These are phyloP conservation scores for Ariopsis seemanni DNA, from an alignment of 2,113 vertebrate species.

Conservation along the genomic window DNA sequence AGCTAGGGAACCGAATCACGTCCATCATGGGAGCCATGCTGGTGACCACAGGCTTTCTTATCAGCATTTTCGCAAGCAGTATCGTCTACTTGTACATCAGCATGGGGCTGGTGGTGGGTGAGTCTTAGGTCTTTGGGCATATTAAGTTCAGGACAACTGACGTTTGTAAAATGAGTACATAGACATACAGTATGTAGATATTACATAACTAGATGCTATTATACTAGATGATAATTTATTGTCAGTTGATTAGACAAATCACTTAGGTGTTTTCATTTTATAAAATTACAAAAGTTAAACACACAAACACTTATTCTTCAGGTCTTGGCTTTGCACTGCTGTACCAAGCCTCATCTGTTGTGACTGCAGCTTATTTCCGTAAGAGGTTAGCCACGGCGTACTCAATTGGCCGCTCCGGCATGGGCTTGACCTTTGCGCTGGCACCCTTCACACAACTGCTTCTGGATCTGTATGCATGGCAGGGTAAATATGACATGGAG, in stretches of 20 bases:
- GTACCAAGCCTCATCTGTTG: slow-evolving; percentile 83
- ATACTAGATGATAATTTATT: not conserved
- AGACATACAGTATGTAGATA: not conserved
- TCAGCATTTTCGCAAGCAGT: slow-evolving; percentile 82
- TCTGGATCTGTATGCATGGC: slow-evolving; percentile 84
- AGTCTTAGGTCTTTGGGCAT: slow-evolving; percentile 59
- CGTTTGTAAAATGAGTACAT: not conserved
- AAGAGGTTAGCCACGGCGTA: slow-evolving; percentile 80
- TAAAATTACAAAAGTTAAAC: not conserved
- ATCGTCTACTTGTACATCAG: slow-evolving; percentile 87
- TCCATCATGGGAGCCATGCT: slow-evolving; percentile 79
- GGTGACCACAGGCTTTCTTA: slow-evolving; percentile 79
- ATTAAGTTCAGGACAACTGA: not conserved
- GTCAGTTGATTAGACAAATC: not conserved
- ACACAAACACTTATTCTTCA: slow-evolving; percentile 49
- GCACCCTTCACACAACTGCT: slow-evolving; percentile 87
- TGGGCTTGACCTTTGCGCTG: slow-evolving; percentile 88
- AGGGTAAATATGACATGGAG: slow-evolving; percentile 71
- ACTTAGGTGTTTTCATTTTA: not conserved
- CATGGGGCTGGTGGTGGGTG: slow-evolving; percentile 88
- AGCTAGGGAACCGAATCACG: slow-evolving; percentile 74
- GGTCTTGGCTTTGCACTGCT: slow-evolving; percentile 86
- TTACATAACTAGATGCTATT: not conserved
- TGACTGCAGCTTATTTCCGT: slow-evolving; percentile 81
- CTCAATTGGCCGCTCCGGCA: slow-evolving; percentile 85